Evolutionary conservation across 2,888 invertebrate genomes (phyloP).

Genomic region (Lasioglossum morio): DNA sequence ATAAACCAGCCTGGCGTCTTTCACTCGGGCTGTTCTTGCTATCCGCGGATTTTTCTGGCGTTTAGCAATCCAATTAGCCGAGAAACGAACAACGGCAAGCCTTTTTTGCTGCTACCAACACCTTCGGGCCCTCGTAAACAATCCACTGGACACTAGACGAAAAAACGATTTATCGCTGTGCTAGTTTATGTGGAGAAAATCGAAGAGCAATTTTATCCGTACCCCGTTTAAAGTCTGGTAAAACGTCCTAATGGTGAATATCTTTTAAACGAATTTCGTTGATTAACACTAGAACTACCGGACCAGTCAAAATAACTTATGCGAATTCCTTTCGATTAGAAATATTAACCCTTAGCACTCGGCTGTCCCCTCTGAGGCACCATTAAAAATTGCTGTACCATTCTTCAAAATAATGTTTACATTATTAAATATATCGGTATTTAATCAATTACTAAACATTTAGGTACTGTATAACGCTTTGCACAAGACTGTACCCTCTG

Average conservation of each 20-base stretch:
- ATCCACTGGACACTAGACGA: not conserved
- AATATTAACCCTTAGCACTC: too few species aligned
- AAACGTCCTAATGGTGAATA: not conserved
- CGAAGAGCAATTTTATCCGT: not conserved
- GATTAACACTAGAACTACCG: too few species aligned
- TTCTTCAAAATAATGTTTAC: too few species aligned
- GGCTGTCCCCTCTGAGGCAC: too few species aligned
- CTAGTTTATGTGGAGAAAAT: not conserved
- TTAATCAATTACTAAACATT: too few species aligned
- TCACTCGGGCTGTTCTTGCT: slow-evolving; percentile 32
- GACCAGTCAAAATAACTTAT: too few species aligned
- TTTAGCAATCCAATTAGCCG: slow-evolving; percentile 12
- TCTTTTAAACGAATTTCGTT: too few species aligned
- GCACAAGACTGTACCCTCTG: too few species aligned
- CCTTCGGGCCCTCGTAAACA: not conserved
- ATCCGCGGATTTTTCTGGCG: not conserved
- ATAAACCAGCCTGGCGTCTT: slow-evolving; percentile 43
- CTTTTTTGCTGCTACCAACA: not conserved
- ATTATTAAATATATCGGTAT: too few species aligned
- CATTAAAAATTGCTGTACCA: too few species aligned
- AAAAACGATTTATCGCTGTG: not conserved
- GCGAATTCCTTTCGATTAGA: too few species aligned
- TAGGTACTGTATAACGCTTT: too few species aligned
- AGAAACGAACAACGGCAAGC: not conserved
- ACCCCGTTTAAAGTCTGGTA: not conserved